phyloP scores from a whole-genome alignment of 2,113 vertebrate genomes.

The Regulus satrapa region DNA sequence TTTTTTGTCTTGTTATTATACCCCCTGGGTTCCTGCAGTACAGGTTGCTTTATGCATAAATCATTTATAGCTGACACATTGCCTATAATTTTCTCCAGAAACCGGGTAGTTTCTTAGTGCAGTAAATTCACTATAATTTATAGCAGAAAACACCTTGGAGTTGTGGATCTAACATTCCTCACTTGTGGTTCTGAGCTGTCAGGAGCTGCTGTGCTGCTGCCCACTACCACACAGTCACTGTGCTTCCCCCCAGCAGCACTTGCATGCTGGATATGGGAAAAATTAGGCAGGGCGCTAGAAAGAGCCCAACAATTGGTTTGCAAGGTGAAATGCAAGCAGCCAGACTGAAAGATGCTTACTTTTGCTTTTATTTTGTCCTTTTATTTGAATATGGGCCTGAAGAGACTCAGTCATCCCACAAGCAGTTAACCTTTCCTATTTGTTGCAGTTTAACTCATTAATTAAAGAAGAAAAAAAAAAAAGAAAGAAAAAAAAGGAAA shows the following conservation, averaged over 20 bases:
- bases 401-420: neutral
- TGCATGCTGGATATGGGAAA: neutral
- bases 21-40: neutral
- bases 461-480: neutral
- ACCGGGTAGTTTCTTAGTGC: neutral
- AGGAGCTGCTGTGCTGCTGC: neutral
- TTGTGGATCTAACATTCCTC: constrained; percentile 9
- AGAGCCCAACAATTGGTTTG: neutral
- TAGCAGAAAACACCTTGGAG: constrained; percentile 21
- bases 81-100: constrained; percentile 55
- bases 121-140: constrained; percentile 16
- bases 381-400: accelerated
- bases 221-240: neutral
- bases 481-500: neutral
- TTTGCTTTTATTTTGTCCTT: neutral
- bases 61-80: constrained; percentile 33
- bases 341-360: neutral
- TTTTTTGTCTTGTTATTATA: constrained; percentile 55
- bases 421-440: neutral
- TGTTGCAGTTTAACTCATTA: neutral
- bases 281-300: neutral
- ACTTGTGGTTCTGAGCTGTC: neutral
- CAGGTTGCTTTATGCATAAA: constrained; percentile 46
- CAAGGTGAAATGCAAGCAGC: neutral
- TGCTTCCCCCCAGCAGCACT: neutral